These are phyloP conservation scores for Podiceps cristatus DNA, from an alignment of 2,113 vertebrate species.

Conservation along the genomic window DNA sequence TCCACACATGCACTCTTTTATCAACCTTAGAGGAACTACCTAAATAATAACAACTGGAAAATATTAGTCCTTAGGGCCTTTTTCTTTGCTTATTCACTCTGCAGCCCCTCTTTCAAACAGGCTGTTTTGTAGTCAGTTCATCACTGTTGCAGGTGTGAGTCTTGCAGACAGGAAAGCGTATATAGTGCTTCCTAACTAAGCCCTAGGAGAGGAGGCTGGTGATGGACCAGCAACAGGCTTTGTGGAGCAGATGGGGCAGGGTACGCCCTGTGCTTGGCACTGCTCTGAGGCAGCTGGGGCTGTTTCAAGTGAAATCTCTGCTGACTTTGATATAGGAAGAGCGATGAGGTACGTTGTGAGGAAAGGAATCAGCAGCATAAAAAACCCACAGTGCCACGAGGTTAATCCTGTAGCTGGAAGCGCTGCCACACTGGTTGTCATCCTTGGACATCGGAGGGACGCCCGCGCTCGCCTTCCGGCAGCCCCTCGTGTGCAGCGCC, in stretches of 20 bases:
- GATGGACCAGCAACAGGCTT: not conserved
- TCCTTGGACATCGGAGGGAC: accelerated
- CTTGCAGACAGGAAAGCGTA: not conserved
- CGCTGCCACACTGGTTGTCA: not conserved
- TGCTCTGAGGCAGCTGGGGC: not conserved
- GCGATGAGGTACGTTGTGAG: not conserved
- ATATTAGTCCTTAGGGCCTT: not conserved
- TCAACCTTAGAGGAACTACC: not conserved
- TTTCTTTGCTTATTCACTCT: not conserved
- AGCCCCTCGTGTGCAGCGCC: accelerated
- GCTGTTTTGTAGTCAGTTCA: not conserved
- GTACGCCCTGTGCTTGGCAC: not conserved
- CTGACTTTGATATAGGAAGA: not conserved
- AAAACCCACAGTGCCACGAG: accelerated
- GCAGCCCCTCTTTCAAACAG: not conserved
- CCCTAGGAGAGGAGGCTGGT: not conserved
- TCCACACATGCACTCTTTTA: not conserved
- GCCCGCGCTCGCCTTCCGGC: accelerated
- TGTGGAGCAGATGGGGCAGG: accelerated
- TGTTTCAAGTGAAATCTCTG: not conserved
- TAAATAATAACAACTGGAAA: not conserved
- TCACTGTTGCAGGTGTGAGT: not conserved
- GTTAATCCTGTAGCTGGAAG: not conserved
- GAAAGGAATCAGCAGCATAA: not conserved
- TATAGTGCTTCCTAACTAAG: not conserved